These are phyloP conservation scores for Halocynthia roretzi DNA, from an alignment of 23 tunicate genomes.

Conservation along the genomic window DNA sequence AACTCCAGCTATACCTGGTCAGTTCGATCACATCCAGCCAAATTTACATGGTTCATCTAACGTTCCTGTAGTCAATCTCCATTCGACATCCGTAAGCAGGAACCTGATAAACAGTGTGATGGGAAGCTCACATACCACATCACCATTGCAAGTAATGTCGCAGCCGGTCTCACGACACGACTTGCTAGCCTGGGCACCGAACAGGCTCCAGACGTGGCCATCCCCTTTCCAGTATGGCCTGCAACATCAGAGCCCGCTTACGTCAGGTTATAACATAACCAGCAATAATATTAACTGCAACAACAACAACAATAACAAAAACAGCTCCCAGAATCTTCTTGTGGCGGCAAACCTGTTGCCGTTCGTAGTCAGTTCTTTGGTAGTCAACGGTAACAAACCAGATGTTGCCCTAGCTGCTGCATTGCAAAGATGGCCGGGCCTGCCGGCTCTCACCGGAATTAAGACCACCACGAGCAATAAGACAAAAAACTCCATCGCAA, in stretches of 20 bases:
- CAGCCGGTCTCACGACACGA: conserved; percentile 8
- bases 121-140: background rate
- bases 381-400: conserved; percentile 4
- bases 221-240: conserved; percentile 12
- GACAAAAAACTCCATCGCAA: too few species aligned
- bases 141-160: conserved; percentile 1
- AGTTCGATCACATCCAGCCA: too few species aligned
- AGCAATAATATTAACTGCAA: conserved; percentile 16
- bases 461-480: too few species aligned
- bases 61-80: conserved; percentile 23
- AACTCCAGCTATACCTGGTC: too few species aligned
- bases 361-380: conserved; percentile 7
- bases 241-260: background rate
- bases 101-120: conserved; percentile 18
- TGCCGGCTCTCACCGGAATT: too few species aligned
- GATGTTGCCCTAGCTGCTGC: background rate
- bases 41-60: background rate
- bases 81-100: conserved; percentile 17
- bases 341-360: conserved; percentile 11
- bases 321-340: conserved; percentile 1
- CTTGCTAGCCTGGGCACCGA: conserved; percentile 15
- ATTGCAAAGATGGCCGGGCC: background rate
- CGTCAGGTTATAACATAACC: conserved; percentile 5
- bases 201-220: conserved; percentile 7
- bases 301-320: conserved; percentile 10